A percentile compares a stretch with the other conserved stretches of the same genome.
Conservation (phyloP, 1,140 invertebrate genomes). For the Pomacea maculata region DNA sequence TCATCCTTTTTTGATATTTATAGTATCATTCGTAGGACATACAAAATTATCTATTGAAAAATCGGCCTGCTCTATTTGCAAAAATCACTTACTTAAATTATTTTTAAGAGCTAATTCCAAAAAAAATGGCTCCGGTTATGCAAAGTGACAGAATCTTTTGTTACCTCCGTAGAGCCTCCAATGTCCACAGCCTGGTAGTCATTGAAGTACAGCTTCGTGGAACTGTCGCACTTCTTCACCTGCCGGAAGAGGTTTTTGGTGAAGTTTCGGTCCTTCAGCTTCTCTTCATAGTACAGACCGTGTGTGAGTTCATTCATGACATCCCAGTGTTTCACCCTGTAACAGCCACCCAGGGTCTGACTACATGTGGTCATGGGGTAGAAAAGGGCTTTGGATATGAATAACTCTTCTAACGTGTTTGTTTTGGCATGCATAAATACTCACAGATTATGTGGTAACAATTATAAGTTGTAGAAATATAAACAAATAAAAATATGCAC, state of each 20-base stretch:
- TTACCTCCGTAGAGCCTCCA: too few species aligned
- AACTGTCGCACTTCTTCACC: background rate
- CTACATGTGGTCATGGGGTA: background rate
- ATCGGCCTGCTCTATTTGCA: background rate
- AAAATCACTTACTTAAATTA: background rate
- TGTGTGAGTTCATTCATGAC: conserved; percentile 20
- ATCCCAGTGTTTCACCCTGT: conserved; percentile 15
- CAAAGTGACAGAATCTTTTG: too few species aligned
- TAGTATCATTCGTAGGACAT: background rate
- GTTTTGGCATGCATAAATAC: too few species aligned
- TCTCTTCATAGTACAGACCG: conserved; percentile 20
- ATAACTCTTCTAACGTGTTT: too few species aligned
- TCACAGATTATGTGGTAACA: too few species aligned
- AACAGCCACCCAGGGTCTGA: background rate
- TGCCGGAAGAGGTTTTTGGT: background rate
- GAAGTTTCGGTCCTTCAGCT: background rate
- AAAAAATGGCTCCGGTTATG: too few species aligned
- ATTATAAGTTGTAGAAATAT: too few species aligned
- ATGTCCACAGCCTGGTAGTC: background rate
- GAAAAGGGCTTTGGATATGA: background rate
- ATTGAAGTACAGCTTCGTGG: background rate
- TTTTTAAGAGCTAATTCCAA: background rate
- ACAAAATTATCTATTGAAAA: background rate
- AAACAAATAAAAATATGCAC: too few species aligned
- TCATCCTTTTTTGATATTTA: background rate